Evolutionary conservation across 2,797 vertebrate genomes (phyloP), one percentile per base, ranked within the genome.

Genomic region (Otus scops): DNA sequence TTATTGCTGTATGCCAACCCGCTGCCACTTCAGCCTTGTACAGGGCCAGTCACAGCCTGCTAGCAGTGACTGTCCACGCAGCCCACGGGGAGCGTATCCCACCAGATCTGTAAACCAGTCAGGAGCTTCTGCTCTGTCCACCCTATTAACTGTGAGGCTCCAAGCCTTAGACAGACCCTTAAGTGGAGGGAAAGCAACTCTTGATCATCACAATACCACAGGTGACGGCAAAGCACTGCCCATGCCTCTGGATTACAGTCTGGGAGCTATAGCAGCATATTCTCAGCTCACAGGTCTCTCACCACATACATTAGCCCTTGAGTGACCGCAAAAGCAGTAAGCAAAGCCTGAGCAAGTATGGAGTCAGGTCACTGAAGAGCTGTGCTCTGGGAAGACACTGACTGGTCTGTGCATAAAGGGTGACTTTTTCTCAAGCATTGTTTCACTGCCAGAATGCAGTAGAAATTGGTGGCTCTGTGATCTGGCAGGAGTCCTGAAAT

Each of bases 61-160:
- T n/a, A 15, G 45, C 36, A 28, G 36, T 10, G 30, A 41, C 23
- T 68, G 39, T 48, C 45, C 27, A 6, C 0, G 2, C 43, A 38
- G 34, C 43, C n/a, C 19, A 5, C 0, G 2, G 51, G 16, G 15
- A 59, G 4, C 0, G 0, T 73, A 4, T 80, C 24, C 30, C 50
- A 61, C 22, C 20, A 23, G 26, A 77, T n/a, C 53, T 61, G 21
- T 63, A 45, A 27, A 43, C 3, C 34, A 28, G 9, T 11, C n/a
- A 56, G 13, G 59, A 76, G 14, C 36, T 75, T 77, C 48, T 70
- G 22, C 39, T 80, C 28, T 36, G 28, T 53, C 38, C 3, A 0
- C 64, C 14, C 16, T n/a, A 5, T 45, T 77, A 60, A 39, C 47
- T 74, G 4, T n/a, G 36, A 67, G 32, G 32, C 39, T 80, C 17